Conservation (phyloP, 2,113 vertebrate genomes). For the Xiphorhynchus elegans region DNA sequence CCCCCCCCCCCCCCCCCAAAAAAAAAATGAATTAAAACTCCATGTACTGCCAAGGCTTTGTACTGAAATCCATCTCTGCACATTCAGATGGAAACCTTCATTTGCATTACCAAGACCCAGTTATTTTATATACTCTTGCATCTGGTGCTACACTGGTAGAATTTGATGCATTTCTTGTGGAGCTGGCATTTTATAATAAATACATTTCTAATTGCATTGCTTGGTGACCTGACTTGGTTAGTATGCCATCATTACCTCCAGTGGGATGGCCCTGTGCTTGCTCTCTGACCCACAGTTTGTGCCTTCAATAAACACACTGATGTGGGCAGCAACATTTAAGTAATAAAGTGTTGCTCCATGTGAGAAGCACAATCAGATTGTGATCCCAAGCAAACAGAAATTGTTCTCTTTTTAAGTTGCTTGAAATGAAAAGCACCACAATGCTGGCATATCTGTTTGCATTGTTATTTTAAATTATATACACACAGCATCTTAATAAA, state of each 20-base stretch:
- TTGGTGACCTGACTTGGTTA: not conserved
- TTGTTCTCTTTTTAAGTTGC: not conserved
- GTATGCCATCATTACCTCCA: not conserved
- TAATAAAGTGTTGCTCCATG: not conserved
- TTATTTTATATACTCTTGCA: not conserved
- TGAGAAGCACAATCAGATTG: not conserved
- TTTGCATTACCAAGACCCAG: not conserved
- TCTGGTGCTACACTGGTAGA: not conserved
- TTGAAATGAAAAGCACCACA: not conserved
- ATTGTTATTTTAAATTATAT: conserved; percentile 70
- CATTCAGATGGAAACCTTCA: not conserved
- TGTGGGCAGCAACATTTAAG: not conserved
- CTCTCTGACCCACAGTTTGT: not conserved
- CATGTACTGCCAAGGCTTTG: not conserved
- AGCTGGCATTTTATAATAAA: not conserved
- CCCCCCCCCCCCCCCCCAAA: too few relatives aligned
- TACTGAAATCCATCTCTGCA: not conserved
- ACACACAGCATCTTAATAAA: conserved; percentile 43
- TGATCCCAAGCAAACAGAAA: not conserved
- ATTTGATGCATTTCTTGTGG: not conserved
- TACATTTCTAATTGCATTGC: not conserved
- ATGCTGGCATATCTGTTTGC: not conserved
- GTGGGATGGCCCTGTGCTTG: not conserved
- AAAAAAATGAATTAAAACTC: not conserved
- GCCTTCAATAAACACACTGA: not conserved